Conservation (phyloP, 2,797 vertebrate species). For the Spinus pinus region DNA sequence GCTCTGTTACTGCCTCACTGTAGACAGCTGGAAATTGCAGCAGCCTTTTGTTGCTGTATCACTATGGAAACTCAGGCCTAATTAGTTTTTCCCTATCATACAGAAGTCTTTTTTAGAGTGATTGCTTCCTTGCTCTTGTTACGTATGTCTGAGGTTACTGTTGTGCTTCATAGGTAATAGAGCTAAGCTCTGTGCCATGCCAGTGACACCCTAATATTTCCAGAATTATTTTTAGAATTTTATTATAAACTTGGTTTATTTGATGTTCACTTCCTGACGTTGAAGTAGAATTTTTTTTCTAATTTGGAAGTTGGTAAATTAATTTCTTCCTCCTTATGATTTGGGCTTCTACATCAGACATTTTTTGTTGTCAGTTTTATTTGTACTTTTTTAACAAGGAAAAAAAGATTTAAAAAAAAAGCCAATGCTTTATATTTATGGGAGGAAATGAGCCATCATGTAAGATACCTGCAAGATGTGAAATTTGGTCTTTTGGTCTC, state of each 20-base stretch:
- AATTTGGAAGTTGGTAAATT: background rate
- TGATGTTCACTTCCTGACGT: background rate
- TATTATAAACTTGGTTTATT: background rate
- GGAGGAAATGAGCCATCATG: background rate
- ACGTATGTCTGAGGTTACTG: background rate
- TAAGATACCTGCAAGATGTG: background rate
- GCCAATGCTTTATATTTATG: background rate
- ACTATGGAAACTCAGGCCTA: constrained; percentile 58
- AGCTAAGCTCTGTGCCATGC: background rate
- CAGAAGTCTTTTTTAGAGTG: constrained; percentile 28
- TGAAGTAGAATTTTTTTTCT: background rate
- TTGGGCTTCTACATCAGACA: background rate
- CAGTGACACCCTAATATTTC: background rate
- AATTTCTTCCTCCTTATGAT: background rate
- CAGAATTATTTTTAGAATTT: background rate
- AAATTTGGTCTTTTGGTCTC: background rate
- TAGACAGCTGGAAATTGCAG: constrained; percentile 53
- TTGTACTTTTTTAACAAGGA: background rate
- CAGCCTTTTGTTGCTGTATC: constrained; percentile 48
- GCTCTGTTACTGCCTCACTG: background rate
- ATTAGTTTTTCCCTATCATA: constrained; percentile 42
- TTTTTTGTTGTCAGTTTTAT: background rate
- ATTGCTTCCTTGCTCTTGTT: constrained; percentile 45
- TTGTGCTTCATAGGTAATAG: background rate
- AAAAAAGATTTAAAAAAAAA: background rate